These are phyloP conservation scores for Cryptocephalus moraei DNA, from an alignment of 2,888 invertebrate species.

Conservation along the genomic window DNA sequence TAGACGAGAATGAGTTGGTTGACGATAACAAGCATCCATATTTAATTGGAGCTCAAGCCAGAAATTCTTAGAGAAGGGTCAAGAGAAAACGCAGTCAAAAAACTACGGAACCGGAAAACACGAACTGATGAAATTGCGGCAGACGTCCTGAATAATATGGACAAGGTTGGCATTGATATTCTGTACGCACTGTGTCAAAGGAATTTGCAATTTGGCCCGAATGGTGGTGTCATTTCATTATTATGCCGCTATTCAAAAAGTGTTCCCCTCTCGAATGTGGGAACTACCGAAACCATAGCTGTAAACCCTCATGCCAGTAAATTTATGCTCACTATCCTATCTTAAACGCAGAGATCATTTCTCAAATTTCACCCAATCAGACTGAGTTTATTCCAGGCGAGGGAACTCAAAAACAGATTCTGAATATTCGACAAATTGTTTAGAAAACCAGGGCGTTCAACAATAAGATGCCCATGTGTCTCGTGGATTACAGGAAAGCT, in stretches of 20 bases:
- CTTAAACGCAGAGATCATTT: too few relatives aligned
- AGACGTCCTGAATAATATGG: neutral
- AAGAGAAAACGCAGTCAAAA: neutral
- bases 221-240: too few relatives aligned
- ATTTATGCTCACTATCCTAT: too few relatives aligned
- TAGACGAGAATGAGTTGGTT: too few relatives aligned
- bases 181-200: neutral
- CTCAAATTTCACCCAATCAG: too few relatives aligned
- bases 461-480: neutral
- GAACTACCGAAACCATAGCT: too few relatives aligned
- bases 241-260: too few relatives aligned
- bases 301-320: too few relatives aligned
- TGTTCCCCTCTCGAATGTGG: too few relatives aligned
- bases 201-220: too few relatives aligned
- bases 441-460: neutral
- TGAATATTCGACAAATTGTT: neutral
- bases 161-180: neutral
- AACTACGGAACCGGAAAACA: too few relatives aligned
- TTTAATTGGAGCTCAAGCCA: neutral
- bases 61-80: neutral
- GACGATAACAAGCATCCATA: neutral
- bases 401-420: neutral
- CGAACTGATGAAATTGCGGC: neutral
- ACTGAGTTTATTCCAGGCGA: too few relatives aligned
- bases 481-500: neutral